These are phyloP conservation scores for Tolypeutes matacus DNA, from an alignment of 2,797 vertebrate genomes.

Conservation along the genomic window DNA sequence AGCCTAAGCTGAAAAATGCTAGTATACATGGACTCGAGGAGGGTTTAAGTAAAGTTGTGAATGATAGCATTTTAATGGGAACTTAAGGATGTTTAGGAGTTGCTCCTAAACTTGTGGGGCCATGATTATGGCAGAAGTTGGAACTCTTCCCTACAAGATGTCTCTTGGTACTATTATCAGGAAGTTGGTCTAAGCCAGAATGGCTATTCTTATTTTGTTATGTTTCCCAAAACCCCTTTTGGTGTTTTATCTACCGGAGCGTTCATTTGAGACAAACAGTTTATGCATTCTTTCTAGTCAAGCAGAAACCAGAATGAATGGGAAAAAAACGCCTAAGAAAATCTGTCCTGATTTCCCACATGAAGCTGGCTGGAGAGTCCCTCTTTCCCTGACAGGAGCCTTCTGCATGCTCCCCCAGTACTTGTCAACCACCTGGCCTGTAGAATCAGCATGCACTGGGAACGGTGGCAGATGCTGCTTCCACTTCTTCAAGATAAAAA, in stretches of 20 bases:
- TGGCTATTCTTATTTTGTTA: slow-evolving; percentile 61
- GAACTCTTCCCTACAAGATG: slow-evolving; percentile 39
- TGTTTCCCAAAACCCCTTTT: slow-evolving; percentile 74
- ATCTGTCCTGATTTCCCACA: slow-evolving; percentile 61
- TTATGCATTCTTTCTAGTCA: slow-evolving; percentile 71
- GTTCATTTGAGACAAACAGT: slow-evolving; percentile 79
- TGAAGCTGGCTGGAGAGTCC: slow-evolving; percentile 52
- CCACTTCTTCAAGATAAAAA: slow-evolving; percentile 54
- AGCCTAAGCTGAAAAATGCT: background rate
- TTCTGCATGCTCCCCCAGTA: background rate
- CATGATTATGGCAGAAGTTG: background rate
- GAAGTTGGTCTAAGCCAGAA: slow-evolving; percentile 53
- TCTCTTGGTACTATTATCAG: slow-evolving; percentile 57
- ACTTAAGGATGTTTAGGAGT: background rate
- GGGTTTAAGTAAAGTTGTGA: background rate
- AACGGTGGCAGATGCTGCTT: background rate
- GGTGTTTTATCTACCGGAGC: slow-evolving; percentile 77
- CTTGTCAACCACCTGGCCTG: slow-evolving; percentile 19
- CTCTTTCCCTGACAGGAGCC: background rate
- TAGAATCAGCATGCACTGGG: background rate
- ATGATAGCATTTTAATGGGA: background rate
- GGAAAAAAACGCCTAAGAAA: slow-evolving; percentile 70
- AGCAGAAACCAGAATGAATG: slow-evolving; percentile 71
- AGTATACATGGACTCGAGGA: background rate
- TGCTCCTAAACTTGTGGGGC: slow-evolving; percentile 35